Conservation (phyloP, 2,888 invertebrate species). For the Caenorhabditis doughertyi region DNA sequence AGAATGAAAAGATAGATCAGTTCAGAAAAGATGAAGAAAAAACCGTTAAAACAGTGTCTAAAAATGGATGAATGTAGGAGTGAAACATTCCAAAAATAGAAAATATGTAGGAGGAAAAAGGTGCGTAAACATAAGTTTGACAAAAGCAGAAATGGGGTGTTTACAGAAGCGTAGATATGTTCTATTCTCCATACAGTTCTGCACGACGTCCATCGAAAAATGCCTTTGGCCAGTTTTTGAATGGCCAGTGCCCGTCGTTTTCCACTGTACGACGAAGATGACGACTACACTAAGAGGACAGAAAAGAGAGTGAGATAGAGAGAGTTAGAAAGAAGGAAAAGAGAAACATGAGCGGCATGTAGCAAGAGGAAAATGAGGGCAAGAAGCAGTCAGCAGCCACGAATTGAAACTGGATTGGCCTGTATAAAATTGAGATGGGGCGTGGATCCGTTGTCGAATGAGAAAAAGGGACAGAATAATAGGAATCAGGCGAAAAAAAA, state of each 20-base stretch:
- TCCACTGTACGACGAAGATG: conserved; percentile 34
- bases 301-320: neutral
- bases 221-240: conserved; percentile 61
- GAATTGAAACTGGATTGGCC: conserved; percentile 60
- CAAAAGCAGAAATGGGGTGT: conserved; percentile 43
- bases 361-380: conserved; percentile 60
- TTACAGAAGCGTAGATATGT: conserved; percentile 49
- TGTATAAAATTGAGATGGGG: conserved; percentile 35
- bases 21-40: neutral
- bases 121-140: conserved; percentile 48
- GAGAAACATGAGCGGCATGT: conserved; percentile 41
- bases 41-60: conserved; percentile 19
- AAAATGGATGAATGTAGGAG: conserved; percentile 18
- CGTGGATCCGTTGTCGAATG: conserved; percentile 37
- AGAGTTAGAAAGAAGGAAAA: conserved; percentile 28
- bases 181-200: conserved; percentile 25
- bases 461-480: neutral
- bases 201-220: conserved; percentile 44
- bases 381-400: conserved; percentile 55
- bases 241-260: conserved; percentile 27
- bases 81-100: conserved; percentile 38
- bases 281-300: conserved; percentile 23
- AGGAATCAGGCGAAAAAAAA: neutral
- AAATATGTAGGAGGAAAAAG: conserved; percentile 19
- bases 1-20: conserved; percentile 17